phyloP scores from a whole-genome alignment of 2,888 invertebrate species.

The Catocala sponsa region DNA sequence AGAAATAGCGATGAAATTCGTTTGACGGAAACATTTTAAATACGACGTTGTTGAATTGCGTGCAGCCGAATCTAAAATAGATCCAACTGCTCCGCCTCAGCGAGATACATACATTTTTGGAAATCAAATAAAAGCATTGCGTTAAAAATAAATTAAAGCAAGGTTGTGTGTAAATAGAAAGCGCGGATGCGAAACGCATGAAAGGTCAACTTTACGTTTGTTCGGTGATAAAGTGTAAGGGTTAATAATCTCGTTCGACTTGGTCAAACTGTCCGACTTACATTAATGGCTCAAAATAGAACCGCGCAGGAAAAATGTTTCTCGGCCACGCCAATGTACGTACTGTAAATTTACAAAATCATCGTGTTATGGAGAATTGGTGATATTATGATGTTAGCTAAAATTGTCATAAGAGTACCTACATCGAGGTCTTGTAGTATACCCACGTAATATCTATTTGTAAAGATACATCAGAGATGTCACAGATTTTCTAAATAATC shows the following conservation, averaged over 20 bases:
- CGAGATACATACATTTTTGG: slow-evolving; percentile 86
- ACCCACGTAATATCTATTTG: slow-evolving; percentile 48
- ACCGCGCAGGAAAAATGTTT: slow-evolving; percentile 16
- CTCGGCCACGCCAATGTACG: slow-evolving; percentile 24
- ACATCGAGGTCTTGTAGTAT: slow-evolving; percentile 36
- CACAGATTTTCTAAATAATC: slow-evolving; percentile 31
- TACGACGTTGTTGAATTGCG: slow-evolving; percentile 74
- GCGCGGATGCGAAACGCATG: slow-evolving; percentile 55
- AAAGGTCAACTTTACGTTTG: slow-evolving; percentile 66
- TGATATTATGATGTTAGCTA: slow-evolving; percentile 27
- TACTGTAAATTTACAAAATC: slow-evolving; percentile 25
- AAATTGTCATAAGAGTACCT: slow-evolving; percentile 46
- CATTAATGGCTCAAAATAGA: slow-evolving; percentile 44
- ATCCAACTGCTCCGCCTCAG: slow-evolving; percentile 72
- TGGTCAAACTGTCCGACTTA: slow-evolving; percentile 36
- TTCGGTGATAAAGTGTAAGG: slow-evolving; percentile 47
- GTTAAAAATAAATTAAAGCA: slow-evolving; percentile 77
- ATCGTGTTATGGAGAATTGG: slow-evolving; percentile 12
- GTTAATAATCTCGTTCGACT: slow-evolving; percentile 47
- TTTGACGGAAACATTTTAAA: slow-evolving; percentile 57
- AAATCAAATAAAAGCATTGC: slow-evolving; percentile 82
- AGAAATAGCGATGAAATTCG: slow-evolving; percentile 68
- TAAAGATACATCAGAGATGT: slow-evolving; percentile 38
- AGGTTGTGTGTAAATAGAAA: slow-evolving; percentile 76
- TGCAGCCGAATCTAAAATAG: slow-evolving; percentile 77